Conservation (phyloP, 2,113 vertebrate genomes). For the Tetrax tetrax region DNA sequence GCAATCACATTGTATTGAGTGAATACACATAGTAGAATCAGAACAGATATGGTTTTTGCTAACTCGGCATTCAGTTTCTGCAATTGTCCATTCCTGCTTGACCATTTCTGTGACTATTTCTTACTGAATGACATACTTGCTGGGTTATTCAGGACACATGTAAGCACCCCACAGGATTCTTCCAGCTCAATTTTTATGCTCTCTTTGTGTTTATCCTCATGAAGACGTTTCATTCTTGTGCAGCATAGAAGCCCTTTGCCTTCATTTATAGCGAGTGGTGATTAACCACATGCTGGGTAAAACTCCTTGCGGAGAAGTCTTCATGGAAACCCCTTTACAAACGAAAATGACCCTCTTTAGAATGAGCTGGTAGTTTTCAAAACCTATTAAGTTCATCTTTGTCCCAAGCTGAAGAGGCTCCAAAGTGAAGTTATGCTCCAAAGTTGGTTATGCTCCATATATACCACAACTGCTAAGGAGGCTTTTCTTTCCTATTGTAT, state of each 20-base stretch:
- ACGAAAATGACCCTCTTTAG: background rate
- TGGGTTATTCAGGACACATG: background rate
- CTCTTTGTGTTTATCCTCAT: background rate
- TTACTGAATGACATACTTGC: background rate
- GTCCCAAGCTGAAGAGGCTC: background rate
- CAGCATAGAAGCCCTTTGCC: background rate
- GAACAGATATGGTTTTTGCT: background rate
- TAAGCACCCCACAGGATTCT: background rate
- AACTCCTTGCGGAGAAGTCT: background rate
- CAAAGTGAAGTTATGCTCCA: background rate
- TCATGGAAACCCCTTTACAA: background rate
- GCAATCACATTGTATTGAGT: background rate
- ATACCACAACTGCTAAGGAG: background rate
- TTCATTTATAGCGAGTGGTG: background rate
- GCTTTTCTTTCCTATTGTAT: background rate
- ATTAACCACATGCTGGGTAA: constrained; percentile 3
- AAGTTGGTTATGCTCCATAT: background rate
- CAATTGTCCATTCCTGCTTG: background rate
- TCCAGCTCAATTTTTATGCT: background rate
- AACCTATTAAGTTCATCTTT: constrained; percentile 3
- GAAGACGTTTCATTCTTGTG: background rate
- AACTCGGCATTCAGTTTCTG: background rate
- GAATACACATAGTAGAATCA: background rate
- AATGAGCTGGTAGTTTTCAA: background rate
- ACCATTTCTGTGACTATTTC: background rate